These are phyloP conservation scores for Elymnias hypermnestra DNA, from an alignment of 1,140 invertebrate genomes.

Conservation along the genomic window DNA sequence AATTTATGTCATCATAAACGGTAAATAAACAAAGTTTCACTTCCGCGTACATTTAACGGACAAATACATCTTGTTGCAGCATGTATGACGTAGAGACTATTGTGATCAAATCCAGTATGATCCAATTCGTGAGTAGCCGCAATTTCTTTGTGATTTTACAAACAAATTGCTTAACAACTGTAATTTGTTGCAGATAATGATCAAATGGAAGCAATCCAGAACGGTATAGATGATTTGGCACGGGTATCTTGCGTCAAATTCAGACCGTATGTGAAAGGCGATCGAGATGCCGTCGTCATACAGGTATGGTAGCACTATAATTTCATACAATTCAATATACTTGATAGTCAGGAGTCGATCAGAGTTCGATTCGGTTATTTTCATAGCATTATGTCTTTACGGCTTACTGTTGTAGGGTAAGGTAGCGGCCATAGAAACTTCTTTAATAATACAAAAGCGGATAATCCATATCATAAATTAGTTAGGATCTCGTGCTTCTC, in stretches of 20 bases:
- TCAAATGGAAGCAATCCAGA: constrained; percentile 60
- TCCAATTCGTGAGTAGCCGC: constrained; percentile 1
- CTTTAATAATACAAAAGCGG: too few species aligned
- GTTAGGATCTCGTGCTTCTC: too few species aligned
- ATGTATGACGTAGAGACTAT: constrained; percentile 3
- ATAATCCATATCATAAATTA: too few species aligned
- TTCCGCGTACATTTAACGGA: not conserved
- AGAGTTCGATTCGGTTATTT: too few species aligned
- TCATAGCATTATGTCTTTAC: too few species aligned
- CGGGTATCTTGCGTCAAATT: constrained; percentile 67
- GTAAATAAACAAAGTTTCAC: not conserved
- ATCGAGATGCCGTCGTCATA: constrained; percentile 66
- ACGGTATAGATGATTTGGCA: constrained; percentile 65
- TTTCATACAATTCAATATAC: too few species aligned
- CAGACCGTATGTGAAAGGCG: constrained; percentile 56
- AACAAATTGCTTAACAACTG: constrained; percentile 1
- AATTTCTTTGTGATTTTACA: not conserved
- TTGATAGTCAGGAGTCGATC: too few species aligned
- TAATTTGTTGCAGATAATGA: constrained; percentile 43
- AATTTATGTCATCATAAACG: not conserved
- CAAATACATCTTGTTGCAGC: constrained; percentile 2
- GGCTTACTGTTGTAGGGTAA: too few species aligned
- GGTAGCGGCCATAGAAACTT: too few species aligned
- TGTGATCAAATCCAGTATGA: constrained; percentile 9
- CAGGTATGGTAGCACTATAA: too few species aligned